Evolutionary conservation across 1,140 invertebrate species (phyloP), one percentile per base, ranked within the genome.

Genomic region (Macrotrachela quadricornifera): DNA sequence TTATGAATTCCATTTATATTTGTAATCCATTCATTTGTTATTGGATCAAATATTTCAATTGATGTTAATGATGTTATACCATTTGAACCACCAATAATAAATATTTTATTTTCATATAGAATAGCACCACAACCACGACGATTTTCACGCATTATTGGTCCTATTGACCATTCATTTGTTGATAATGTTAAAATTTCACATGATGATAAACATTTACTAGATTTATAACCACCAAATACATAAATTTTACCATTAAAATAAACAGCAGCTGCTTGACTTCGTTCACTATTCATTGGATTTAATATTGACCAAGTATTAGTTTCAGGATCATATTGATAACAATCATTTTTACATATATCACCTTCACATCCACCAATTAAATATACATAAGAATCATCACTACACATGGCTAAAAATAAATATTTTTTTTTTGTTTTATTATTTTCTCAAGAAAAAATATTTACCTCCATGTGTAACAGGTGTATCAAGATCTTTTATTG

Each of bases 271-370:
- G 45, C 91, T 62, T 91, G 91, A 72, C 84, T 90, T 66, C 91
- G 75, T 59, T 88, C 75, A 10, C 85, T 91, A 55, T 86, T 95
- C 91, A 97, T 96, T 10, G 91, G 88, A 37, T 95, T 87, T 60
- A 96, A 90, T 1, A 90, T 88, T 65, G 84, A 86, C 91, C 91
- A 97, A 39, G 83, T 80, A 73, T 95, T 92, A 18, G 82, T 85
- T 61, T 83, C 79, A 15, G 90, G 87, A 74, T 94, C 90, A 68
- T 92, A 96, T 55, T 85, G 71, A 71, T 97, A 91, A 0, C 87
- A 90, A 62, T 84, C 87, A 56, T 82, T 53, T 4, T 96, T 74
- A 71, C 97, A 91, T 72, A 90, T 92, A 60, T 85, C 86, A 72
- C 96, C 90, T 66, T 96, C 91, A 57, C 91, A 74, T 17, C 73